Conservation (phyloP, 2,113 vertebrate species). For the Pan troglodytes region DNA sequence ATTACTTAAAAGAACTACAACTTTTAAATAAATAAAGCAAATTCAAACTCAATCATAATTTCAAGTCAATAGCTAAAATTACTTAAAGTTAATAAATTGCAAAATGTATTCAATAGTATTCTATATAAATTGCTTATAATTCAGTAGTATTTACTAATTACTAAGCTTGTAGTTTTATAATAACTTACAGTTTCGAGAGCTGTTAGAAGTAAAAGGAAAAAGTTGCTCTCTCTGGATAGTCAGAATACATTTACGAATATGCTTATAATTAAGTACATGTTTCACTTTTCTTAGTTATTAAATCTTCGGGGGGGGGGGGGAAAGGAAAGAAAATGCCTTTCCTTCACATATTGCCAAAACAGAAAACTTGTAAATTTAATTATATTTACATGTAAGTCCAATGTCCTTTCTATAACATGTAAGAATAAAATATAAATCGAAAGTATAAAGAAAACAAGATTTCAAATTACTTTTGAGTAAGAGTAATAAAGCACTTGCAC, state of each 20-base stretch:
- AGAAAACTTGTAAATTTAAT: conserved; percentile 28
- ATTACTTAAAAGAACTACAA: conserved; percentile 77
- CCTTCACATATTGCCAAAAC: background rate
- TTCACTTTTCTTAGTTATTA: conserved; percentile 7
- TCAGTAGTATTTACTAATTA: conserved; percentile 69
- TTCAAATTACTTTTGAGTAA: background rate
- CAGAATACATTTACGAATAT: conserved; percentile 50
- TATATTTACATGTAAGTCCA: conserved; percentile 46
- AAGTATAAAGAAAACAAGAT: conserved; percentile 9
- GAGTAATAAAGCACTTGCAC: conserved; percentile 44
- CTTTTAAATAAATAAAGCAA: conserved; percentile 23
- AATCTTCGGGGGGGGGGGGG: background rate
- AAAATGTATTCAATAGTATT: conserved; percentile 73
- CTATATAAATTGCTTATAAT: conserved; percentile 69
- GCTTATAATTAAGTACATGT: conserved; percentile 40
- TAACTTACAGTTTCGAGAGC: conserved; percentile 64
- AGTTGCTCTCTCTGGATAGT: conserved; percentile 60
- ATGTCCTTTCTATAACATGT: background rate
- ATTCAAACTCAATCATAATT: conserved; percentile 76
- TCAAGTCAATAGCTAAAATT: conserved; percentile 71
- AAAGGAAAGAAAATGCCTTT: background rate
- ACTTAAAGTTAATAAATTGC: conserved; percentile 78
- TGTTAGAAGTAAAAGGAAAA: conserved; percentile 64
- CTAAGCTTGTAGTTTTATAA: conserved; percentile 76
- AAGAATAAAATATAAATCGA: conserved; percentile 17